Evolutionary conservation across 2,113 vertebrate genomes (phyloP), one percentile per base, ranked within the genome.

Genomic region (Fulica atra): DNA sequence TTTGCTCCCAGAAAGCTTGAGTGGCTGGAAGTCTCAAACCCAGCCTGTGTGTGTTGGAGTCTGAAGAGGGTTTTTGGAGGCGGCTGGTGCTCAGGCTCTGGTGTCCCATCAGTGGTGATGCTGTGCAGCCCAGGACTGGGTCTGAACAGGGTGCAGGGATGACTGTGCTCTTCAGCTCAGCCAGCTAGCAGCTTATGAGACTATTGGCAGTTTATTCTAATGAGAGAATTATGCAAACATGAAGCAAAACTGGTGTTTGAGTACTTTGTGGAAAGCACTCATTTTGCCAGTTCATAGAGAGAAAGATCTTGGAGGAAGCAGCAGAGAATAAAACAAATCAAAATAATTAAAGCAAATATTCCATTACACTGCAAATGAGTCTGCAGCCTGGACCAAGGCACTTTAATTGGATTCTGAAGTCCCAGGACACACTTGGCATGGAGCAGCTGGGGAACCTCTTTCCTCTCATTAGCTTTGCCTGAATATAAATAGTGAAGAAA

Each of bases 31-130:
- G 1, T 40, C 69, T 33, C 21, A 61, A 42, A 16, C 5, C 21
- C 40, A 35, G 25, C 14, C 7, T 25, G 42, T 29, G 57, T 38
- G 6, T 36, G 48, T 36, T 8, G 69, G 44, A 33, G 40, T 21
- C 31, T 50, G 16, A 57, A 8, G 40, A 23, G 16, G 64, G 42
- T 29, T 63, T 76, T 29, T 4, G 40, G 48, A 48, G 48, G 60
- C 0, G 2, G 61, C 11, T 40, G 60, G 5, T 56, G 23, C 33
- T 33, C 12, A 36, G 51, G 33, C 5, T 9, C 28, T 0, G 2
- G 6, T 38, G 54, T 11, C 56, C 72, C 10, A 3, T 6, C 0
- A 10, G 23, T 1, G 10, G 17, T 0, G 9, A 17, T 31, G 64
- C 44, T 0, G 7, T 13, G 42, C 53, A 59, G 31, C 50, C 59